A percentile compares a stretch with the other conserved stretches of the same genome.
Conservation (phyloP, 1,140 invertebrate genomes). For the Drosophila sucinea region DNA sequence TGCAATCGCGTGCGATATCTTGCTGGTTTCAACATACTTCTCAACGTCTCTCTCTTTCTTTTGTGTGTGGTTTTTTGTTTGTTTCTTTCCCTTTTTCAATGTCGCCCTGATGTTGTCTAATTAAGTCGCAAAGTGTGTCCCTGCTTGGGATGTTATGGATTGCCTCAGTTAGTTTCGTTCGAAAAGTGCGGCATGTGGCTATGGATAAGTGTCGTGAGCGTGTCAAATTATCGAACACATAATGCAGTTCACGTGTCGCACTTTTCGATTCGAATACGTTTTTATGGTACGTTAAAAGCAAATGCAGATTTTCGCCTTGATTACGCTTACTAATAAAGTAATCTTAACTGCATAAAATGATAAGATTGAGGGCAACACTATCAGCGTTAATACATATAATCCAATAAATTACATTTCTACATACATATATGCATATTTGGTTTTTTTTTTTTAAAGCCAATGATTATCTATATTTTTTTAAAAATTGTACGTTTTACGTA, state of each 20-base stretch:
- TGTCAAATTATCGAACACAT: conserved; percentile 74
- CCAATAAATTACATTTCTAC: background rate
- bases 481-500: too few species aligned
- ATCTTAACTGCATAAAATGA: background rate
- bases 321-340: background rate
- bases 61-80: background rate
- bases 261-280: conserved; percentile 9
- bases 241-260: conserved; percentile 75
- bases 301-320: conserved; percentile 9
- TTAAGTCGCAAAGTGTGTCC: conserved; percentile 78
- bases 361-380: background rate
- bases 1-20: conserved; percentile 43
- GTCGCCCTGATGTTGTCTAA: conserved; percentile 60
- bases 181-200: conserved; percentile 62
- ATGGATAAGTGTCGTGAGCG: conserved; percentile 48
- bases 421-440: too few species aligned
- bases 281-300: background rate
- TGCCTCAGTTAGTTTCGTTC: background rate
- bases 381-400: background rate
- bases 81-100: conserved; percentile 43
- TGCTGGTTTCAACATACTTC: background rate
- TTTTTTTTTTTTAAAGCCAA: too few species aligned
- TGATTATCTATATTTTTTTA: too few species aligned
- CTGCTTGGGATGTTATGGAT: conserved; percentile 41
- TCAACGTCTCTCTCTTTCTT: background rate